Evolutionary conservation across 2,888 invertebrate genomes (phyloP), one percentile per base, ranked within the genome.

Genomic region (Mylabris sibirica): DNA sequence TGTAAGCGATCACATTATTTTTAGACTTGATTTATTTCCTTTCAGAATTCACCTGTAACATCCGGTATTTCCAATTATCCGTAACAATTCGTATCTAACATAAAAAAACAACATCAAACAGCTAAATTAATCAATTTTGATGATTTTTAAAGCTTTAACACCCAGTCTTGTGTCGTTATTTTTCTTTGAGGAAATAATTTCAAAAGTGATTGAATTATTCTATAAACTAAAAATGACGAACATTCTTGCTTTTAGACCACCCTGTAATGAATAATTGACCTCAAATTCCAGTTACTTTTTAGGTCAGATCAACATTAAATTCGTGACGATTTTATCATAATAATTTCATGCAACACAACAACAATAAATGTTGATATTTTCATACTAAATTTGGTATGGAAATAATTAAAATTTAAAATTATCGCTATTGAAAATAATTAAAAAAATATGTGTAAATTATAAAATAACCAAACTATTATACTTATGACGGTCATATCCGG

Each of bases 301-400:
- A 22, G 49, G 49, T 49, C 49, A 49, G 20, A 49, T 49, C 49
- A 20, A 49, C 49, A 49, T 11, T 49, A 20, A 49, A 49, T 49
- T 49, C 49, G 49, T 49, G 49, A 49, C 49, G 20, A 49, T 49
- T 49, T 49, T 49, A 49, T 49, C 49, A 49, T 9, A 20, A 49
- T 3, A 3, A 49, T 11, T 49, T 49, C 20, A 49, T 49, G 8
- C 49, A 17, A 20, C 6, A 17, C 49, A 49, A 8, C 49, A 20
- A 20, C 49, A 49, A n/a, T n/a, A n/a, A 49, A 49, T 20, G 8
- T 49, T 49, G 20, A 49, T 49, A 49, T 20, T 49, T 49, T 20
- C 20, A 9, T 49, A 2, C 9, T 3, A 49, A 49, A 49, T 20
- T 49, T 22, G 30, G 30, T 30, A 30, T 20, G 20, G 1, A 20